Evolutionary conservation across 1,140 invertebrate species (phyloP).

Genomic region (Centruroides sculpturatus): DNA sequence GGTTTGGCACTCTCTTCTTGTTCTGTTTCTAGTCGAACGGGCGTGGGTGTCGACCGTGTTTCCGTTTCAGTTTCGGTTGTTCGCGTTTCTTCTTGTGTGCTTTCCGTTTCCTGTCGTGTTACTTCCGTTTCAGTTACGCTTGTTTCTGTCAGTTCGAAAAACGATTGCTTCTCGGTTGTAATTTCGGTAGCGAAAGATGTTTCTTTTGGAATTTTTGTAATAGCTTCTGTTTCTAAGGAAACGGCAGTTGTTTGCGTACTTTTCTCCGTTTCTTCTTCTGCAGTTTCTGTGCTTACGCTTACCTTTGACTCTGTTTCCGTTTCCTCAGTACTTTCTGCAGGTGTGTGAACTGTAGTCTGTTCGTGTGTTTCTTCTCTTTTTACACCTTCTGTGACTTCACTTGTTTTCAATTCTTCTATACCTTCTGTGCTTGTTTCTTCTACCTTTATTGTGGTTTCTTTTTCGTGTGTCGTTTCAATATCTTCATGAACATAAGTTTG

Average conservation of each 20-base stretch:
- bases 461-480: no score
- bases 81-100: background rate
- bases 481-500: no score
- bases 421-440: no score
- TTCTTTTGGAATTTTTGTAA: conserved; percentile 19
- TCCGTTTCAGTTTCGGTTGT: background rate
- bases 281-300: background rate
- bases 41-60: background rate
- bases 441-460: no score
- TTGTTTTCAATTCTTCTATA: no score
- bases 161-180: conserved; percentile 5
- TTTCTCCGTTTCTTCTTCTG: background rate
- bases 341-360: no score
- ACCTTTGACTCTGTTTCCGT: background rate
- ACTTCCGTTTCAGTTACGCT: background rate
- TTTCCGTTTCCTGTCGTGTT: no score
- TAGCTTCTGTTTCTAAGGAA: conserved; percentile 8
- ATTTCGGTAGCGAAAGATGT: conserved; percentile 6
- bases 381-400: no score
- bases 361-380: no score
- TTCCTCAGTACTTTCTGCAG: background rate
- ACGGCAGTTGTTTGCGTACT: background rate
- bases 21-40: background rate
- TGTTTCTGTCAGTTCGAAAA: background rate
- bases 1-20: no score